These are phyloP conservation scores for Chaetodon trifascialis DNA, from an alignment of 2,113 vertebrate genomes.

Conservation along the genomic window DNA sequence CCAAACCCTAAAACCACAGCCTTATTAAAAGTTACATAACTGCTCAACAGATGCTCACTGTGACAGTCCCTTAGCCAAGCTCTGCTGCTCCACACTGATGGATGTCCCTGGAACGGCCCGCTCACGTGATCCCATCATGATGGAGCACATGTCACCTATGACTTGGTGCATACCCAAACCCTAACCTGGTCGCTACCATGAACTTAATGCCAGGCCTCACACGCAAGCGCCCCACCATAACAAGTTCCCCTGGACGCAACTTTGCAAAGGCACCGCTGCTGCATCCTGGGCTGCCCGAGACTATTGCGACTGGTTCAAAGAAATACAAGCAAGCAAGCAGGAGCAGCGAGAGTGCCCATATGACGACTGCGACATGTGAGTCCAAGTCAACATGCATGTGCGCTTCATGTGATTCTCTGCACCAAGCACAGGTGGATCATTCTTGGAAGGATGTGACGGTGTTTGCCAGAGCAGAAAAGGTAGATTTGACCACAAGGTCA, in stretches of 20 bases:
- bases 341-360: neutral
- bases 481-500: conserved; percentile 67
- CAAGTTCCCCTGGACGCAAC: no score
- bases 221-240: no score
- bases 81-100: conserved; percentile 50
- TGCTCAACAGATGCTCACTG: conserved; percentile 66
- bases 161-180: neutral
- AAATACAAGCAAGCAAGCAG: neutral
- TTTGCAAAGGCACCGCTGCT: no score
- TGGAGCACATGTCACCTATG: conserved; percentile 42
- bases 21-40: conserved; percentile 73
- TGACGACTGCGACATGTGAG: neutral
- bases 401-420: conserved; percentile 12
- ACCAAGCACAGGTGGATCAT: conserved; percentile 41
- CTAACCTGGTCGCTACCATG: no score
- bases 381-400: conserved; percentile 23
- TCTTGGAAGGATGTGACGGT: conserved; percentile 13
- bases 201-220: no score
- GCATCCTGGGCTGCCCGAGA: no score
- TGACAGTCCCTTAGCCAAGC: conserved; percentile 47
- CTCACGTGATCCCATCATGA: conserved; percentile 29
- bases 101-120: conserved; percentile 36
- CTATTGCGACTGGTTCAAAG: no score
- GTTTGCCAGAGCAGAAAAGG: conserved; percentile 42
- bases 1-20: conserved; percentile 62